phyloP scores from a whole-genome alignment of 2,113 vertebrate species.

The Erythrocercus mccallii region DNA sequence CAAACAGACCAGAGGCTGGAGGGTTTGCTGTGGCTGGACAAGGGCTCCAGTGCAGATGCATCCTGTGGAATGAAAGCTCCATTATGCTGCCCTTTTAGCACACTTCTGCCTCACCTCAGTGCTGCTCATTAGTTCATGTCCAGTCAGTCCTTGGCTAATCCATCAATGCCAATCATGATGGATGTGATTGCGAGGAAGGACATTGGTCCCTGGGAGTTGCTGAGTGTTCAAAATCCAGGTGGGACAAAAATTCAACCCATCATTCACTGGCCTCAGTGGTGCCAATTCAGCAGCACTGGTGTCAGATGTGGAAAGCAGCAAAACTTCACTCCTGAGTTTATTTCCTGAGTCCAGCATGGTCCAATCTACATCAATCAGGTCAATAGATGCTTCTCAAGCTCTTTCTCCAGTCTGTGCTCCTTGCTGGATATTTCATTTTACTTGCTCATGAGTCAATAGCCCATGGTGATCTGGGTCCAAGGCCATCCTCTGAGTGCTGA shows the following conservation, averaged over 20 bases:
- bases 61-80: conserved; percentile 23
- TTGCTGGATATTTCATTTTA: background rate
- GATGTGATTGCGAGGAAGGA: conserved; percentile 17
- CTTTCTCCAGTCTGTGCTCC: background rate
- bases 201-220: background rate
- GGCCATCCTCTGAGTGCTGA: background rate
- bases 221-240: conserved; percentile 43
- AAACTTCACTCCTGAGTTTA: background rate
- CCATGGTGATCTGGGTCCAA: background rate
- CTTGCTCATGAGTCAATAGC: background rate
- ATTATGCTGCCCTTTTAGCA: background rate
- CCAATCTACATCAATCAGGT: background rate
- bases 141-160: conserved; percentile 32
- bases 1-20: background rate
- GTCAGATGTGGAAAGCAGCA: background rate
- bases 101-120: background rate
- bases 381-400: background rate
- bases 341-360: background rate
- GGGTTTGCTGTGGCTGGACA: background rate
- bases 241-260: conserved; percentile 6
- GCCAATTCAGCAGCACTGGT: background rate
- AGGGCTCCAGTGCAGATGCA: background rate
- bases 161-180: conserved; percentile 2
- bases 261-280: background rate
- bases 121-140: conserved; percentile 31